phyloP scores from a whole-genome alignment of 2,113 vertebrate species.

The Pseudolaguvia tuberculata region DNA sequence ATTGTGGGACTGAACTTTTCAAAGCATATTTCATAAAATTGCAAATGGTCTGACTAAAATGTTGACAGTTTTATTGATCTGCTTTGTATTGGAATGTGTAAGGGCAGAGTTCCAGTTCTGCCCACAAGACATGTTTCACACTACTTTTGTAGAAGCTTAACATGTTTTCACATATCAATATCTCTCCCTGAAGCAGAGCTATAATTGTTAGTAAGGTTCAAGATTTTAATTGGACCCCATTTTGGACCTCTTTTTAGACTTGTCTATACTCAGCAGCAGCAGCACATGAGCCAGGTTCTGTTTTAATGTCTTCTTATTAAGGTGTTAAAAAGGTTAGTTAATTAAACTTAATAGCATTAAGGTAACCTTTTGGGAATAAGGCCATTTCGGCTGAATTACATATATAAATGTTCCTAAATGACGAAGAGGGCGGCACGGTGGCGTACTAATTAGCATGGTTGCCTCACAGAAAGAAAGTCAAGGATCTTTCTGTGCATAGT shows the following conservation, averaged over 20 bases:
- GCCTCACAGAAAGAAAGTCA: too few relatives aligned
- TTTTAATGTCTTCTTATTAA: neutral
- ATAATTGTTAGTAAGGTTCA: neutral
- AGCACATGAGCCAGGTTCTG: neutral
- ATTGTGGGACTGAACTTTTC: neutral
- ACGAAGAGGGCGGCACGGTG: too few relatives aligned
- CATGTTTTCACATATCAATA: neutral
- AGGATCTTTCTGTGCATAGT: too few relatives aligned
- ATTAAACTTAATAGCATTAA: neutral
- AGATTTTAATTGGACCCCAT: neutral
- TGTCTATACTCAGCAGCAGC: neutral
- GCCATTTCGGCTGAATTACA: neutral
- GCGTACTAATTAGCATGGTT: too few relatives aligned
- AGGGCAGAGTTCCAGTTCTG: constrained; percentile 25
- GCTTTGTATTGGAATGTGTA: constrained; percentile 31
- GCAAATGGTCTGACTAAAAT: constrained; percentile 2
- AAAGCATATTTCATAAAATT: constrained; percentile 22
- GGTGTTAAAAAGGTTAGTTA: neutral
- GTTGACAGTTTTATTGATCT: constrained; percentile 28
- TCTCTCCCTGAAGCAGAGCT: neutral
- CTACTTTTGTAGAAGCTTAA: constrained; percentile 12
- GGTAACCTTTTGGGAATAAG: neutral
- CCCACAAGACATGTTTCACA: constrained; percentile 13
- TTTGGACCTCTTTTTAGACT: neutral
- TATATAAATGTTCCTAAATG: too few relatives aligned